A percentile compares a stretch with the other conserved stretches of the same genome.
Conservation (phyloP, 2,113 vertebrate genomes). For the Nothobranchius furzeri region DNA sequence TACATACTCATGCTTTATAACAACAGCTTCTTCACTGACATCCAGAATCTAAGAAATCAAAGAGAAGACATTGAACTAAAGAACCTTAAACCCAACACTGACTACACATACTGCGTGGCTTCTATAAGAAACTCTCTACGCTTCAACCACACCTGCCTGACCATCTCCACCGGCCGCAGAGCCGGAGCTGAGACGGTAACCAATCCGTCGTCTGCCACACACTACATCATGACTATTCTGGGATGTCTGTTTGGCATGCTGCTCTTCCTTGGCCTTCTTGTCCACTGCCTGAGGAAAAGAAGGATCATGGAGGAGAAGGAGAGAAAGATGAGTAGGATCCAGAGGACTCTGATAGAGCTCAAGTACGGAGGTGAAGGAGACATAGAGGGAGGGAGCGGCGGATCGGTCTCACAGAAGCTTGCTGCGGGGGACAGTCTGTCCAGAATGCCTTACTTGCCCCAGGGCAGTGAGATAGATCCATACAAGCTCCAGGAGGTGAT, state of each 20-base stretch:
- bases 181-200: conserved; percentile 65
- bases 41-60: conserved; percentile 86
- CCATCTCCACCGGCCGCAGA: conserved; percentile 84
- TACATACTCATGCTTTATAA: conserved; percentile 95
- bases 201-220: conserved; percentile 90
- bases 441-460: conserved; percentile 89
- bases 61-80: conserved; percentile 89
- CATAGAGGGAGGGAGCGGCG: conserved; percentile 83
- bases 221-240: conserved; percentile 95
- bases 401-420: conserved; percentile 85
- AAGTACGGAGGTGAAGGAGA: conserved; percentile 89
- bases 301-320: conserved; percentile 86
- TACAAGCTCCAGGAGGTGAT: conserved; percentile 90
- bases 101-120: conserved; percentile 97
- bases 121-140: conserved; percentile 89
- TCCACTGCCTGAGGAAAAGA: conserved; percentile 89
- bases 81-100: conserved; percentile 87
- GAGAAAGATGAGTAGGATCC: conserved; percentile 85
- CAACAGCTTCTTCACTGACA: conserved; percentile 89
- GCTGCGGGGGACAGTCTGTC: conserved; percentile 82
- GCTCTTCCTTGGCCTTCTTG: conserved; percentile 88
- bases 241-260: conserved; percentile 97
- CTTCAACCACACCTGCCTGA: conserved; percentile 96
- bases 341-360: conserved; percentile 93
- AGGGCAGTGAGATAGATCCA: conserved; percentile 84